phyloP scores from a whole-genome alignment of 1,140 invertebrate genomes.

The Microplitis demolitor region DNA sequence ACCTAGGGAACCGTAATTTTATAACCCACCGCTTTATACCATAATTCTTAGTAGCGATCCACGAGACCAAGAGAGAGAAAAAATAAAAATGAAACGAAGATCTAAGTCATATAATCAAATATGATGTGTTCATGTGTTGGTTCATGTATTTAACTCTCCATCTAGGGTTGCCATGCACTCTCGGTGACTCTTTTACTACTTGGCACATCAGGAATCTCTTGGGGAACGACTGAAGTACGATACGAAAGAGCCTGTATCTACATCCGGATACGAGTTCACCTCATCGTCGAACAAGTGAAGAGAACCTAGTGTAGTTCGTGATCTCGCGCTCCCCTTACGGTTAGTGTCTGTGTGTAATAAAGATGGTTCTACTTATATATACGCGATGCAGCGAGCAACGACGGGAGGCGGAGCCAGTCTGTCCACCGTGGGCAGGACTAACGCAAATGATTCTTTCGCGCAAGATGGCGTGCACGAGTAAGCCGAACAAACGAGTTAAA shows the following conservation, averaged over 20 bases:
- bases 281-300: not conserved
- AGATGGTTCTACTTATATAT: constrained; percentile 61
- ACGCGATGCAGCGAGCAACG: constrained; percentile 40
- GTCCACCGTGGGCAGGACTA: constrained; percentile 63
- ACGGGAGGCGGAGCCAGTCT: constrained; percentile 60
- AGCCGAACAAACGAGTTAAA: not conserved
- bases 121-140: not conserved
- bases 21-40: constrained; percentile 55
- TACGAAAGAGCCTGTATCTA: constrained; percentile 4
- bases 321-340: constrained; percentile 51
- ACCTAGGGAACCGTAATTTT: constrained; percentile 58
- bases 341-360: constrained; percentile 60
- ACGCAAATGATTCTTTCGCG: constrained; percentile 61
- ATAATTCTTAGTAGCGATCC: constrained; percentile 52
- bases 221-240: too few relatives aligned
- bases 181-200: not conserved
- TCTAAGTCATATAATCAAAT: not conserved
- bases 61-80: not conserved
- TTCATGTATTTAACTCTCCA: not conserved
- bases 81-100: not conserved
- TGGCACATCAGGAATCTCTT: too few relatives aligned
- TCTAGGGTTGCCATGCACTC: not conserved
- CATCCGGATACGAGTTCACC: constrained; percentile 21
- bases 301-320: not conserved
- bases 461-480: constrained; percentile 60